A percentile compares a stretch with the other conserved stretches of the same genome.
These are phyloP conservation scores for Meda fulgida DNA, from an alignment of 2,797 vertebrate genomes.

Conservation along the genomic window DNA sequence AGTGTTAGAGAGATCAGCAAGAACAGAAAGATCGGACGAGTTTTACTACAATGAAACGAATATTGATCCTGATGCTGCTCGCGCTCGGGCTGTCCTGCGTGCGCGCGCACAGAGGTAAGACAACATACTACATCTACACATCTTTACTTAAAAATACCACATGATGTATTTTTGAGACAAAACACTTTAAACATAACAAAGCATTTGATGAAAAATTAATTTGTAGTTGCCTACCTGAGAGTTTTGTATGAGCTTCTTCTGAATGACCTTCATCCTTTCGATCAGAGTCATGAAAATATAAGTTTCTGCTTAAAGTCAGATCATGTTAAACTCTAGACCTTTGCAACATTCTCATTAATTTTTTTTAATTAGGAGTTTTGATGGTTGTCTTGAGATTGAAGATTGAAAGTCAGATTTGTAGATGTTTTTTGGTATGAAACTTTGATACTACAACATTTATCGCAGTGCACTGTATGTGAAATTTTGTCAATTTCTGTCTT, in stretches of 20 bases:
- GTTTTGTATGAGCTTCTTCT: background rate
- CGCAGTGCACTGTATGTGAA: background rate
- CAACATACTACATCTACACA: background rate
- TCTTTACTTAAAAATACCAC: background rate
- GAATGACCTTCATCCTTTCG: background rate
- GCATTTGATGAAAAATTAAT: no score
- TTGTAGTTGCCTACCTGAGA: no score
- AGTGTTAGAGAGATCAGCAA: background rate
- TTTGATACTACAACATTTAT: background rate
- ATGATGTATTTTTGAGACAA: background rate
- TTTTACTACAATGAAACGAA: conserved; percentile 19
- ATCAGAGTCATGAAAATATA: background rate
- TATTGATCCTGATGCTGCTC: conserved; percentile 4
- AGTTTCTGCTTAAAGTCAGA: background rate
- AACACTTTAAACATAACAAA: background rate
- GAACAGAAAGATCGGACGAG: background rate
- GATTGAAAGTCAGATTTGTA: background rate
- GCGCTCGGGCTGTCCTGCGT: conserved; percentile 10
- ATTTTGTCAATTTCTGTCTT: background rate
- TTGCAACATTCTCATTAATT: background rate
- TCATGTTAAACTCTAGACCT: background rate
- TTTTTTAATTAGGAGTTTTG: background rate
- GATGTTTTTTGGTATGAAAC: background rate
- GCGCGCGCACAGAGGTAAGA: conserved; percentile 24
- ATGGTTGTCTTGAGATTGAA: background rate